Evolutionary conservation across 2,797 vertebrate genomes (phyloP), one percentile per base, ranked within the genome.

Genomic region (Gallinago nigripennis): DNA sequence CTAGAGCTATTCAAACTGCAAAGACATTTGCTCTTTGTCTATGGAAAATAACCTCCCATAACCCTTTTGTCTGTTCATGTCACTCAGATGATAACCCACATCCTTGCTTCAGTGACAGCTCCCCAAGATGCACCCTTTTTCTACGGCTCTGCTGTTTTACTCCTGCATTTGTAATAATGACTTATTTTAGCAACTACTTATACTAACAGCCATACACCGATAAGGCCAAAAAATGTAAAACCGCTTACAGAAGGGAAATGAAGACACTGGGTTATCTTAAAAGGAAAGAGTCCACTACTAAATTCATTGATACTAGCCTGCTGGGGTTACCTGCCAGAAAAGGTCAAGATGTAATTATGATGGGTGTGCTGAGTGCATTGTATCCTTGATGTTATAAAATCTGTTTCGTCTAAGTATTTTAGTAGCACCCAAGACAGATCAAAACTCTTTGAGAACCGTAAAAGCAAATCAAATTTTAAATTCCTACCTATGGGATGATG

Each of bases 151-250:
- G 2, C 53, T 72, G 82, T 90, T 97, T 95, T 93, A 80, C 70
- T 95, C 66, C 33, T 91, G 28, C 27, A 43, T 97, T 96, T 86
- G 31, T 91, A 92, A 94, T 90, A 93, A 96, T 27, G 35, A 86
- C 53, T 94, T 92, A 58, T 94, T 87, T 96, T 91, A 92, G 82
- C 63, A 86, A 53, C 51, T 96, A 95, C 97, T 98, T 97, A 94
- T 94, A 91, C 89, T 94, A 96, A 96, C 90, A 97, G 90, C 68
- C 66, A 92, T 68, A 58, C 60, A 92, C 86, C 56, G 80, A 90
- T 63, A 87, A 90, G 75, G 78, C 88, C 84, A 95, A 95, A 87
- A 96, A 92, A 86, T 9, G 30, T 91, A 92, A 97, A 97, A 86
- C 27, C 43, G 43, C 53, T 97, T 95, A 92, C 92, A 94, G 80